phyloP scores from a whole-genome alignment of 2,888 invertebrate genomes.

The Ophraella communa region DNA sequence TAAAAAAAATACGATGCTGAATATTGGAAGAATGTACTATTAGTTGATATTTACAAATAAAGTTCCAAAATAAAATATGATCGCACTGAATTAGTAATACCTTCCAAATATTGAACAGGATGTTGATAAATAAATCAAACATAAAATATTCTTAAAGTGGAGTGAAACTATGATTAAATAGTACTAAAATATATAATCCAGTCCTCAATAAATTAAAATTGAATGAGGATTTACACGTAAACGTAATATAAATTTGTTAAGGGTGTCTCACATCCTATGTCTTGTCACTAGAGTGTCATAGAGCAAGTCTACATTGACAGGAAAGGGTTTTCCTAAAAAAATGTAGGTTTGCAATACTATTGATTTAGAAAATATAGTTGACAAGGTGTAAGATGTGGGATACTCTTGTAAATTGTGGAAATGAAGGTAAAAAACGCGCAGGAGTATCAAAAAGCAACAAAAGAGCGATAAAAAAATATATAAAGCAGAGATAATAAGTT shows the following conservation, averaged over 20 bases:
- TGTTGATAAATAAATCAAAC: not conserved
- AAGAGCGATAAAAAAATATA: slow-evolving; percentile 33
- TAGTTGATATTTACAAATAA: no score
- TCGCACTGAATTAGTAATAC: not conserved
- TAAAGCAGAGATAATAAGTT: slow-evolving; percentile 61
- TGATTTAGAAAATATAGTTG: not conserved
- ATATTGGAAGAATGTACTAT: no score
- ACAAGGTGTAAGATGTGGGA: not conserved
- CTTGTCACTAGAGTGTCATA: no score
- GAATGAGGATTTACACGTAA: not conserved
- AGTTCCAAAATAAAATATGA: not conserved
- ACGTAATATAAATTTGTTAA: not conserved
- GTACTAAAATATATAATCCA: not conserved
- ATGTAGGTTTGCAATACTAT: no score
- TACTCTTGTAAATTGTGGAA: not conserved
- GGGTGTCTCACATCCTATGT: not conserved
- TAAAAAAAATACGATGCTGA: no score
- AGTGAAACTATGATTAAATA: no score
- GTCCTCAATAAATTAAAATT: not conserved
- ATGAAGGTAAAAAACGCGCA: not conserved
- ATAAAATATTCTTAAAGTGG: not conserved
- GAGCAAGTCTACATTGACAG: not conserved
- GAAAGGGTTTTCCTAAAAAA: no score
- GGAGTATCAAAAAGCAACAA: slow-evolving; percentile 21
- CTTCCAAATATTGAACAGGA: not conserved